Evolutionary conservation across 2,797 vertebrate genomes (phyloP), one percentile per base, ranked within the genome.

Genomic region (Lemur catta): DNA sequence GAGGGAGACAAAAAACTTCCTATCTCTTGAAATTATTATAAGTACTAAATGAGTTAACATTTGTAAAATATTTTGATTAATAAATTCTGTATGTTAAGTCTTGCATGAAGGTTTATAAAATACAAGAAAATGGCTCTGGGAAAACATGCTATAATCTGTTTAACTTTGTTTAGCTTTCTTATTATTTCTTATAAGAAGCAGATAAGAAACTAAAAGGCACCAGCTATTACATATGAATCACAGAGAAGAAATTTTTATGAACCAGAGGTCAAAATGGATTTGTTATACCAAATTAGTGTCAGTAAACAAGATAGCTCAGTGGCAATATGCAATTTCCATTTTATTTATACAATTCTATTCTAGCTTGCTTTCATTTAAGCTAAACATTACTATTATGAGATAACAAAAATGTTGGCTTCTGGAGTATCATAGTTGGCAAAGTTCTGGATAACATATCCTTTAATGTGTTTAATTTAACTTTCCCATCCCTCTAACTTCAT

Each of bases 91-190:
- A 82, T 63, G 61, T 15, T 22, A 80, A 57, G 15, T 61, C 24
- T 50, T 67, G 24, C 50, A 52, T 50, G 72, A 84, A 67, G 0
- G 26, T 59, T 46, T 80, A 26, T 52, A 65, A 94, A 78, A 84
- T 57, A 50, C 24, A 55, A 65, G 81, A 82, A 35, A 74, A 90
- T 67, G 8, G 7, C 6, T 84, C n/a, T 50, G 38, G 43, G 20
- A 81, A 92, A 94, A 65, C 57, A 28, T 75, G 5, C 5, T 85
- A 3, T 72, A 88, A 55, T 74, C 7, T 59, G 3, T 69, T 67
- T 65, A 69, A 28, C 24, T 91, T 76, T 52, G 14, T 74, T 86
- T 91, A 78, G 46, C 30, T 94, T 86, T 89, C 48, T 78, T 96
- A 72, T 41, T 84, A 59, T 20, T n/a, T 95, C 46, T 80, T 75